These are phyloP conservation scores for Trichonephila inaurata DNA, from an alignment of 1,140 invertebrate genomes.

Conservation along the genomic window DNA sequence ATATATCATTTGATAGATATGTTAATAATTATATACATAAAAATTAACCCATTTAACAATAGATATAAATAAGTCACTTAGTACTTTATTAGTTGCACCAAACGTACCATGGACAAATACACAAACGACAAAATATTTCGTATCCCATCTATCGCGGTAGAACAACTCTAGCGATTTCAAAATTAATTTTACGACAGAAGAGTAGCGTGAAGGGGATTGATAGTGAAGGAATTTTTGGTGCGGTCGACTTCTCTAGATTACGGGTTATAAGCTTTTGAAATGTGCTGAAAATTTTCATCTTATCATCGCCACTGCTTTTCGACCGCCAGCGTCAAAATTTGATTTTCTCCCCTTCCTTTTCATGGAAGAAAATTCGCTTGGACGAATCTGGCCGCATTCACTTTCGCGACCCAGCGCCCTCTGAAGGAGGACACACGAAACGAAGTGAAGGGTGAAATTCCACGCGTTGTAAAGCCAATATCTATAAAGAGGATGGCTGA, in stretches of 20 bases:
- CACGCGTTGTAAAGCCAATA: conserved; percentile 55
- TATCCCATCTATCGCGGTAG: neutral
- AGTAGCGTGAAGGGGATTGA: neutral
- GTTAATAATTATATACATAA: no score
- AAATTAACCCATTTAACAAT: no score
- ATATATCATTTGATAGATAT: no score
- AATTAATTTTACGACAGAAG: conserved; percentile 29
- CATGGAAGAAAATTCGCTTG: conserved; percentile 47
- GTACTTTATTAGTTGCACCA: no score
- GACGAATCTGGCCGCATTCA: conserved; percentile 57
- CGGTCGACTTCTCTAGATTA: conserved; percentile 18
- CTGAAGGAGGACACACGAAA: conserved; percentile 12
- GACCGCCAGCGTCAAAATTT: conserved; percentile 43
- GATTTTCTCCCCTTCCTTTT: conserved; percentile 56
- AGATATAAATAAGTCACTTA: no score
- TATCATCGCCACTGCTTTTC: conserved; percentile 11
- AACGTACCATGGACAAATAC: neutral
- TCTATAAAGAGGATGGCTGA: conserved; percentile 39
- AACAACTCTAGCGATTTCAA: neutral
- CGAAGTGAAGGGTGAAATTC: conserved; percentile 53
- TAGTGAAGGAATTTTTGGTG: conserved; percentile 10
- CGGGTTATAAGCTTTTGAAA: conserved; percentile 61
- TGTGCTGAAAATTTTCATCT: conserved; percentile 62
- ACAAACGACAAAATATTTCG: neutral
- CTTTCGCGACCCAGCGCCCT: conserved; percentile 59